phyloP scores from a whole-genome alignment of 2,888 invertebrate genomes.

The Stenotaenia linearis region DNA sequence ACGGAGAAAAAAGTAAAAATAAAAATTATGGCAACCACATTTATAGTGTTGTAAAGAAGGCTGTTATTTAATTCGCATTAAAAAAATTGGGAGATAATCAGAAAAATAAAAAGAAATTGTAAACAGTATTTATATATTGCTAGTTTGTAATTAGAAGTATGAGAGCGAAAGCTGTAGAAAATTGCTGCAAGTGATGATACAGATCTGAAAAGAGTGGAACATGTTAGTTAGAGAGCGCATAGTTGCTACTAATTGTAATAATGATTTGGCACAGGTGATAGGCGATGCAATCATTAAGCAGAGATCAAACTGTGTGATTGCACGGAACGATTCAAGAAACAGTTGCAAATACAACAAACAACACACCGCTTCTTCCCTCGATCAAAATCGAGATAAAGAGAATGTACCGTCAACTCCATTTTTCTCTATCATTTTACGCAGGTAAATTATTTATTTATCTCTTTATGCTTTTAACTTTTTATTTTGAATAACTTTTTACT shows the following conservation, averaged over 20 bases:
- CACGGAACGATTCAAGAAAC: not conserved
- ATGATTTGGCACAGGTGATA: not conserved
- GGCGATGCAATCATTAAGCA: not conserved
- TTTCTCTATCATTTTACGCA: not conserved
- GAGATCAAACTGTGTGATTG: not conserved
- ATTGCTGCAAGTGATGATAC: not conserved
- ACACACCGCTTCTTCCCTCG: not conserved
- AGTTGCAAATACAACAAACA: not conserved
- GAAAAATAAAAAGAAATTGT: not conserved
- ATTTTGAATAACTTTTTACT: too few species aligned
- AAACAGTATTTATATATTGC: not conserved
- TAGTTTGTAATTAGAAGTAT: not conserved
- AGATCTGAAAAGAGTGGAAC: not conserved
- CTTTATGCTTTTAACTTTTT: not conserved
- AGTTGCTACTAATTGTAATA: not conserved
- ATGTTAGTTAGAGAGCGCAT: not conserved
- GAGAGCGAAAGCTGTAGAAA: not conserved
- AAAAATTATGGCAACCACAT: not conserved
- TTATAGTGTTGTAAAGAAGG: not conserved
- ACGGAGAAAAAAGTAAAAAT: not conserved
- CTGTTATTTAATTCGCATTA: not conserved
- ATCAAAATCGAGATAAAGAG: not conserved
- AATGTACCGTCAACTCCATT: not conserved
- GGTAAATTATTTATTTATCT: not conserved
- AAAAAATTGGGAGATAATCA: not conserved